phyloP scores from a whole-genome alignment of 1,140 invertebrate species.

The Hyles euphorbiae region DNA sequence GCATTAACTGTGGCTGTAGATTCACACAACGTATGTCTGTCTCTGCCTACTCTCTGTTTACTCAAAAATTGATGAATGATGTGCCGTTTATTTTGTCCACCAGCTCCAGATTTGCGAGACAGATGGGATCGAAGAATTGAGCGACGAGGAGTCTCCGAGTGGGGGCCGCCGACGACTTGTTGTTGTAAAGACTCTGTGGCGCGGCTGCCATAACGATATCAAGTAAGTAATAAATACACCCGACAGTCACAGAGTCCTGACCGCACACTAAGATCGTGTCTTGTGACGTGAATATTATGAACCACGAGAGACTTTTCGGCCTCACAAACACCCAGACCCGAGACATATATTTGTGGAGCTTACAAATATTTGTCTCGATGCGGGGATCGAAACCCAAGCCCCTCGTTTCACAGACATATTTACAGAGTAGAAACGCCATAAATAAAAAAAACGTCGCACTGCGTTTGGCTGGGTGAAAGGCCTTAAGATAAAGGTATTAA shows the following conservation, averaged over 20 bases:
- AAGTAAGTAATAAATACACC: conserved; percentile 37
- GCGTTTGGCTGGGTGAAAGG: neutral
- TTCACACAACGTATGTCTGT: too few relatives aligned
- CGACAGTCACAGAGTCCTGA: too few relatives aligned
- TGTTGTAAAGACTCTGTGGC: conserved; percentile 65
- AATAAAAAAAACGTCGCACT: neutral
- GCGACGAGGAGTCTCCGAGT: conserved; percentile 57
- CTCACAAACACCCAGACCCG: too few relatives aligned
- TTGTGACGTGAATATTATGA: too few relatives aligned
- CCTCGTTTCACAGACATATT: too few relatives aligned
- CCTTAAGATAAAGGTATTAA: neutral
- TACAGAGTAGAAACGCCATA: too few relatives aligned
- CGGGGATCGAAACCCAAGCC: too few relatives aligned
- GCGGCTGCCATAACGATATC: conserved; percentile 68
- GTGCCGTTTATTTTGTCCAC: neutral
- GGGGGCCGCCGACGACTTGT: conserved; percentile 54
- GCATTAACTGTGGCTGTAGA: too few relatives aligned
- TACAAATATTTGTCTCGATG: too few relatives aligned
- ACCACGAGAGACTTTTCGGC: too few relatives aligned
- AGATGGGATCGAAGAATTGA: conserved; percentile 63
- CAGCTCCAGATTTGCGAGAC: conserved; percentile 69
- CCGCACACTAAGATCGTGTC: too few relatives aligned
- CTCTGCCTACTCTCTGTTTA: neutral
- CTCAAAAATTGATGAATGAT: neutral
- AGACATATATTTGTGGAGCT: too few relatives aligned